Conservation (phyloP, 2,797 vertebrate genomes). For the Craterocephalus amniculus region DNA sequence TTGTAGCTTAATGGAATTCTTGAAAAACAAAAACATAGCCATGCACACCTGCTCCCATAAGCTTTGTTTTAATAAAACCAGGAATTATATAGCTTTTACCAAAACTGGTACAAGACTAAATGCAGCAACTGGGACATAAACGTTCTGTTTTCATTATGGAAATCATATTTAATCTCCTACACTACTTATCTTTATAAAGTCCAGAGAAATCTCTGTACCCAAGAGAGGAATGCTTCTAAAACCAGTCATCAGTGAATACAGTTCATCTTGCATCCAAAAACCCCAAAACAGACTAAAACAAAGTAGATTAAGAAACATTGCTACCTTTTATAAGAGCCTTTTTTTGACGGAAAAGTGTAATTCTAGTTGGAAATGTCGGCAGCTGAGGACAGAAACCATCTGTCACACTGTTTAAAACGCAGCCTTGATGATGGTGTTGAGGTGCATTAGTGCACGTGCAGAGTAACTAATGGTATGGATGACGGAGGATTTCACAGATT, state of each 20-base stretch:
- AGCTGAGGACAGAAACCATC: neutral
- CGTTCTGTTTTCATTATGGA: neutral
- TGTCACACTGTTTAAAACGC: neutral
- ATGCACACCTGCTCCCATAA: neutral
- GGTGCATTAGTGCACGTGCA: neutral
- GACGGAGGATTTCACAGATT: no score
- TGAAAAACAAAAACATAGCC: neutral
- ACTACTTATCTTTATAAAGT: neutral
- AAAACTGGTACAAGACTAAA: neutral
- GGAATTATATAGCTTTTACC: no score
- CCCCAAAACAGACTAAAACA: no score
- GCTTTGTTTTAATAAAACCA: no score
- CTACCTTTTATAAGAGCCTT: no score
- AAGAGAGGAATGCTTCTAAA: neutral
- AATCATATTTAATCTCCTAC: neutral
- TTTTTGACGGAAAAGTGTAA: neutral
- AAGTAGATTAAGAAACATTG: no score
- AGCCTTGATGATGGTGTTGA: neutral
- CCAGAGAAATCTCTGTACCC: neutral
- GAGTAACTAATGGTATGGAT: neutral
- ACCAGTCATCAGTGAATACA: neutral
- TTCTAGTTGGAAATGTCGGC: neutral
- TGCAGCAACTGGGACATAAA: neutral
- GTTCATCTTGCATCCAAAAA: neutral
- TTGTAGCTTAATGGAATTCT: constrained; percentile 27